Percentiles rank a stretch among this genome's conserved stretches.
Conservation (phyloP, 2,113 vertebrate genomes). For the Sander lucioperca region DNA sequence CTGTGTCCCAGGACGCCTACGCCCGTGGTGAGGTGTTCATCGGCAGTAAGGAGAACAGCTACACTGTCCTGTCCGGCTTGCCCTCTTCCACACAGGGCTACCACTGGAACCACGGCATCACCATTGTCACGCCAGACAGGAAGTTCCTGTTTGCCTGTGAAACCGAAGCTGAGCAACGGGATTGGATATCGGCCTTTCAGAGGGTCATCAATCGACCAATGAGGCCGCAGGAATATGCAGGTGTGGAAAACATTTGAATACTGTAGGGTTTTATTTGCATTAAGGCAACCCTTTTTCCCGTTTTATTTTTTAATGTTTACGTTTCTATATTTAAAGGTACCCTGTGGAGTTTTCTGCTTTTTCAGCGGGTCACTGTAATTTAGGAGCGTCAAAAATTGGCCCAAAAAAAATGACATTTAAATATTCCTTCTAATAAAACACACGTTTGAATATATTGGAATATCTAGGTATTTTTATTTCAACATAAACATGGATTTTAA, state of each 20-base stretch:
- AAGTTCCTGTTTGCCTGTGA: conserved; percentile 97
- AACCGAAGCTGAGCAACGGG: conserved; percentile 90
- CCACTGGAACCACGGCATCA: conserved; percentile 95
- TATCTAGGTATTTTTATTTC: too few species aligned
- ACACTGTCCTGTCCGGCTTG: conserved; percentile 91
- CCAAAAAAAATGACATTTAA: too few species aligned
- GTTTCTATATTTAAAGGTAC: not conserved
- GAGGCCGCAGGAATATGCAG: conserved; percentile 98
- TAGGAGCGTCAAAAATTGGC: too few species aligned
- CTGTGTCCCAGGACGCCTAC: conserved; percentile 89
- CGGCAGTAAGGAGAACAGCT: conserved; percentile 95
- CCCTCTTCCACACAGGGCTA: conserved; percentile 91
- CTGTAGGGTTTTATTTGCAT: not conserved
- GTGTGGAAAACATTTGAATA: conserved; percentile 40
- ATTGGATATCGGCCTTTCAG: conserved; percentile 94
- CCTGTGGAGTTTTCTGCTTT: not conserved
- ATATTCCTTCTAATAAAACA: too few species aligned
- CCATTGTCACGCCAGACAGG: conserved; percentile 95
- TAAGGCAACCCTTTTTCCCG: too few species aligned
- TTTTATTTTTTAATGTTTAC: not conserved
- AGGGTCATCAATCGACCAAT: conserved; percentile 95
- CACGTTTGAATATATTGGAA: too few species aligned
- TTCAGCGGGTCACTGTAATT: too few species aligned
- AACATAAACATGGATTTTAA: too few species aligned
- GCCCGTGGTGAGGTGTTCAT: conserved; percentile 97